These are phyloP conservation scores for Psophia crepitans DNA, from an alignment of 2,113 vertebrate genomes.

Conservation along the genomic window DNA sequence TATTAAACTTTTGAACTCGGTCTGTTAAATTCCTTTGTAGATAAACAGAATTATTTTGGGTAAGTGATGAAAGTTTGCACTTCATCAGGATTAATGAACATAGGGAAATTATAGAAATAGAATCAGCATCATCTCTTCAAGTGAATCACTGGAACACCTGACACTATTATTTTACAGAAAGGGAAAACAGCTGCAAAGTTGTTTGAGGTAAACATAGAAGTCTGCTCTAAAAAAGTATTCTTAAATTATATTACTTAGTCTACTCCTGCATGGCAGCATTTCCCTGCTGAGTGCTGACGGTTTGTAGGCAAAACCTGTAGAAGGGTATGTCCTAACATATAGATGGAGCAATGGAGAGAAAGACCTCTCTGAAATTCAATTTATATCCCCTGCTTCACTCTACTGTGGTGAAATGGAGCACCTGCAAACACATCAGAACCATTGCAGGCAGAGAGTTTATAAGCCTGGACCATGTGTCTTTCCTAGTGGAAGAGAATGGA, in stretches of 20 bases:
- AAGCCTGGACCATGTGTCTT: background rate
- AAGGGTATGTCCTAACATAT: background rate
- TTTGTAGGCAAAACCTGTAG: background rate
- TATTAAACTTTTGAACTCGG: conserved; percentile 12
- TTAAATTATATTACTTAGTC: background rate
- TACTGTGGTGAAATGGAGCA: background rate
- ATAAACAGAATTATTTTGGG: conserved; percentile 24
- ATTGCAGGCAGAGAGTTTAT: background rate
- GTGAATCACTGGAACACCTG: background rate
- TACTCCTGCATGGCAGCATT: background rate
- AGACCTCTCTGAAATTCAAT: background rate
- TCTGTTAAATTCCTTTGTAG: background rate
- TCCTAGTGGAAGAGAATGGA: background rate
- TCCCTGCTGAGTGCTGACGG: background rate
- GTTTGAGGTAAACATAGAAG: background rate
- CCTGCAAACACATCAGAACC: background rate
- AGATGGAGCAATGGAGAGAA: background rate
- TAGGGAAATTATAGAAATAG: background rate
- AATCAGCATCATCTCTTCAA: conserved; percentile 21
- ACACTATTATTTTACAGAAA: conserved; percentile 9
- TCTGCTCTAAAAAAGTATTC: background rate
- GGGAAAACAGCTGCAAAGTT: conserved; percentile 4
- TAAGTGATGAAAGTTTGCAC: background rate
- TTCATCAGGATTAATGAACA: conserved; percentile 1
- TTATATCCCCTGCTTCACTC: background rate